Conservation (phyloP, 2,797 vertebrate species). For the Cossypha polioptera region DNA sequence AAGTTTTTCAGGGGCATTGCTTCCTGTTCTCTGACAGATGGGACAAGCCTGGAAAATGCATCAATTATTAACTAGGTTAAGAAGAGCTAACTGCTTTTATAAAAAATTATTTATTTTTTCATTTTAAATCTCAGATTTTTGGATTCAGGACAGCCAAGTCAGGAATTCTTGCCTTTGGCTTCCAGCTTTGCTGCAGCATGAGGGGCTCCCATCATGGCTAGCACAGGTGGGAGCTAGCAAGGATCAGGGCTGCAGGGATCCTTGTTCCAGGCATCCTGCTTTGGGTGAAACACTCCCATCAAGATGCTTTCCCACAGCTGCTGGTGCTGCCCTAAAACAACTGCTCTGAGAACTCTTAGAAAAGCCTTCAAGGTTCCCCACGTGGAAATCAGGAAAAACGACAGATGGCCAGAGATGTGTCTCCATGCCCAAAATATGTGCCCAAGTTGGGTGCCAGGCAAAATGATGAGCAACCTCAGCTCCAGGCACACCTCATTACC, state of each 20-base stretch:
- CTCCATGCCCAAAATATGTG: not conserved
- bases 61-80: not conserved
- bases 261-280: not conserved
- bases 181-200: fast-evolving
- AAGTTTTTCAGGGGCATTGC: not conserved
- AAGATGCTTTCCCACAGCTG: not conserved
- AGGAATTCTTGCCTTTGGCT: not conserved
- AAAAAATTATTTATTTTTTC: not conserved
- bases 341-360: not conserved
- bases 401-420: fast-evolving
- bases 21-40: not conserved
- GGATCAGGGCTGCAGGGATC: fast-evolving
- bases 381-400: not conserved
- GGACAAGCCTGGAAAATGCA: not conserved
- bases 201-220: not conserved
- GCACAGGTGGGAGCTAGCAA: fast-evolving
- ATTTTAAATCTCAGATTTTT: not conserved
- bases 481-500: fast-evolving
- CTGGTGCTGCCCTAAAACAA: not conserved
- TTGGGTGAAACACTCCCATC: not conserved
- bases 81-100: not conserved
- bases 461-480: not conserved
- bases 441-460: not conserved
- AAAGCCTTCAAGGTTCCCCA: not conserved
- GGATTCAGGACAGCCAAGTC: not conserved